phyloP scores from a whole-genome alignment of 2,888 invertebrate species.

The Sipha maydis region DNA sequence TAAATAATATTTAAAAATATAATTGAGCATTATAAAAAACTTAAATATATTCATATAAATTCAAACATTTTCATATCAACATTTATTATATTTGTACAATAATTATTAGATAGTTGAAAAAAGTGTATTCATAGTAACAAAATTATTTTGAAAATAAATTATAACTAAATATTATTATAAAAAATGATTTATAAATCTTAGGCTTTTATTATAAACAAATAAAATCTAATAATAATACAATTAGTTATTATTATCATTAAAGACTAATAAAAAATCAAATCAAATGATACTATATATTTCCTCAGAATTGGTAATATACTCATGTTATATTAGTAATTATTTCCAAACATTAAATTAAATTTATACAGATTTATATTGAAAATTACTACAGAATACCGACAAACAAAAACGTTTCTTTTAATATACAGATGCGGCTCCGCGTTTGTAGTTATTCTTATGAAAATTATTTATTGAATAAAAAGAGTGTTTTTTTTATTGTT shows the following conservation, averaged over 20 bases:
- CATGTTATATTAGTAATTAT: neutral
- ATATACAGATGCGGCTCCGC: neutral
- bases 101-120: neutral
- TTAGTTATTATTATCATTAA: neutral
- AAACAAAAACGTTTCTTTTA: constrained; percentile 22
- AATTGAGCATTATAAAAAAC: too few species aligned
- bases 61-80: neutral
- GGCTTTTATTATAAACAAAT: neutral
- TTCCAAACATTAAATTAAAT: neutral
- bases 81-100: neutral
- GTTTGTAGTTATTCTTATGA: neutral
- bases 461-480: constrained; percentile 10
- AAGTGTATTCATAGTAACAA: neutral
- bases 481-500: neutral
- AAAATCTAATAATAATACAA: neutral
- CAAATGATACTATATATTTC: neutral
- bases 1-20: neutral
- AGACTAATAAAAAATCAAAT: neutral
- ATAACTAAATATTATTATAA: too few species aligned
- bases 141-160: neutral
- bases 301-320: neutral
- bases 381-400: neutral
- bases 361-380: neutral
- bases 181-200: neutral
- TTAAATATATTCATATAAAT: neutral